Conservation (phyloP, 2,888 invertebrate species). For the Nemotelus pantherinus region DNA sequence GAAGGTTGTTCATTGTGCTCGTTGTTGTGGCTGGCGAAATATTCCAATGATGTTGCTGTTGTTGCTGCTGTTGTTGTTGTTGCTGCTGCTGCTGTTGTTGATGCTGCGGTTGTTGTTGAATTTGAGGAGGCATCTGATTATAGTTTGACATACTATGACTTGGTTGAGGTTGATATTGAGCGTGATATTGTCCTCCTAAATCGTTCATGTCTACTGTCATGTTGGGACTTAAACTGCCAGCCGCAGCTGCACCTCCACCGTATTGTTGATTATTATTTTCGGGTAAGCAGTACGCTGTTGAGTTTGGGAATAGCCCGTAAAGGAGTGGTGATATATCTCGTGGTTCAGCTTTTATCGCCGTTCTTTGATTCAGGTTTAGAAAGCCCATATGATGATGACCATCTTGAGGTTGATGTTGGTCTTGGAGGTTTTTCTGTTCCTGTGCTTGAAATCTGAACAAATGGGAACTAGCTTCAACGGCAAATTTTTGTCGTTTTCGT, state of each 20-base stretch:
- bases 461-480: conserved; percentile 62
- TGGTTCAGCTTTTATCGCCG: conserved; percentile 63
- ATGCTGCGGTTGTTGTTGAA: not conserved
- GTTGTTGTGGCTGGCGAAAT: conserved; percentile 52
- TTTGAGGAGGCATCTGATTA: conserved; percentile 32
- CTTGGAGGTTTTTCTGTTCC: conserved; percentile 56
- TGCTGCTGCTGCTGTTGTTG: too few species aligned
- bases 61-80: conserved; percentile 21
- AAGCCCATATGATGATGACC: conserved; percentile 59
- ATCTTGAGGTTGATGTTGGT: conserved; percentile 57
- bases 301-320: conserved; percentile 58
- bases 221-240: conserved; percentile 48
- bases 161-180: conserved; percentile 51
- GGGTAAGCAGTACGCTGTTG: conserved; percentile 53
- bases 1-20: conserved; percentile 52
- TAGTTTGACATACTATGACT: conserved; percentile 52
- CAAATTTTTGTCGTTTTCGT: conserved; percentile 64
- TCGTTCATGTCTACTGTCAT: conserved; percentile 45
- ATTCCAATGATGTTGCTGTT: conserved; percentile 53
- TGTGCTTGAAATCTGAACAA: conserved; percentile 58
- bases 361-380: conserved; percentile 59
- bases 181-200: conserved; percentile 47
- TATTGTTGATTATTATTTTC: conserved; percentile 54
- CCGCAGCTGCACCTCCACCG: conserved; percentile 30
- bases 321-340: conserved; percentile 63